A percentile compares a stretch with the other conserved stretches of the same genome.
Evolutionary conservation across 1,140 invertebrate species (phyloP).

Genomic region (Oreohelix idahoensis): DNA sequence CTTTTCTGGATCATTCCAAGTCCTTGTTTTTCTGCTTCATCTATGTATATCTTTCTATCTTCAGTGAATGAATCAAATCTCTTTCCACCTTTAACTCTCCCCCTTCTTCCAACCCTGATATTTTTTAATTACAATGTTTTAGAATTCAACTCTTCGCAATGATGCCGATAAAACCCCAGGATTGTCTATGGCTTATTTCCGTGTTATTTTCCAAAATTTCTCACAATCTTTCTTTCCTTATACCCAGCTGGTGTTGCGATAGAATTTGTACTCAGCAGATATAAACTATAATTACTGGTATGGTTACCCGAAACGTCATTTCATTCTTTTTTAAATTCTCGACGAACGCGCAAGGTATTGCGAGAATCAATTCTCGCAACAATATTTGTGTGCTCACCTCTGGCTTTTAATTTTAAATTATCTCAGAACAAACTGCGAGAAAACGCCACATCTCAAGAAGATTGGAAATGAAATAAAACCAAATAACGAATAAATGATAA

Average conservation of each 20-base stretch:
- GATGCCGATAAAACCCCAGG: not conserved
- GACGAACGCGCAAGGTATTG: not conserved
- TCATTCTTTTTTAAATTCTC: not conserved
- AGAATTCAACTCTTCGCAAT: too few relatives aligned
- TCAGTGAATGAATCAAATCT: too few relatives aligned
- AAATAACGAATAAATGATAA: not conserved
- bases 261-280: not conserved
- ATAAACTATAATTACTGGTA: not conserved
- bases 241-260: not conserved
- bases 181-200: not conserved
- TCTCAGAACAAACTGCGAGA: not conserved
- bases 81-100: too few relatives aligned
- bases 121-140: too few relatives aligned
- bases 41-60: too few relatives aligned
- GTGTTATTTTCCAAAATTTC: not conserved
- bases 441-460: not conserved
- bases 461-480: slow-evolving; percentile 11
- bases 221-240: not conserved
- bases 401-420: not conserved
- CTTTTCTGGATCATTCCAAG: too few relatives aligned
- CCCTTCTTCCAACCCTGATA: too few relatives aligned
- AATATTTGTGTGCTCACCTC: not conserved
- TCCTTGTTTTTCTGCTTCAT: too few relatives aligned
- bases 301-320: not conserved
- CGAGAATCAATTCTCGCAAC: not conserved